phyloP scores from a whole-genome alignment of 2,113 vertebrate species.

The Illadopsis cleaveri region DNA sequence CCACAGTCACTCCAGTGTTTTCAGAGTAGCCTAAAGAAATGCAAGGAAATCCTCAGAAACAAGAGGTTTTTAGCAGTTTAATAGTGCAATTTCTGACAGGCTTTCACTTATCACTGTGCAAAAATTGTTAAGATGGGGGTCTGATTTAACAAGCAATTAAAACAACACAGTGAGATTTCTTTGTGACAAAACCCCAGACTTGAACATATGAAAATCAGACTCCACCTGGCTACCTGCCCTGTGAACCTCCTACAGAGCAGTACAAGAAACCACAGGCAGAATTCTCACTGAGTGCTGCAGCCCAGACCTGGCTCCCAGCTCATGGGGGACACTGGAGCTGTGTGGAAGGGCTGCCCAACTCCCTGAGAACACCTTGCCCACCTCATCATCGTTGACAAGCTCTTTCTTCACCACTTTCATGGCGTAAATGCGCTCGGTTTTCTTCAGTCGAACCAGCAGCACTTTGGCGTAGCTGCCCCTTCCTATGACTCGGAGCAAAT shows the following conservation, averaged over 20 bases:
- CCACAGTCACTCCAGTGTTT: background rate
- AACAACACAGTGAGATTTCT: background rate
- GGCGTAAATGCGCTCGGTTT: constrained; percentile 97
- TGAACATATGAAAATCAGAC: background rate
- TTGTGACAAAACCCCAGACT: background rate
- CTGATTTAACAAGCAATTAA: background rate
- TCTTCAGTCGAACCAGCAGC: constrained; percentile 92
- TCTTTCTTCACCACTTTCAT: constrained; percentile 99
- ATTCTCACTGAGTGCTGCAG: background rate
- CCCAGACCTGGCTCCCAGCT: background rate
- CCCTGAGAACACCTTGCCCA: constrained; percentile 38
- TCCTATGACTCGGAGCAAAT: constrained; percentile 94
- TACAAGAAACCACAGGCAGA: rapidly evolving
- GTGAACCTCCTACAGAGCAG: background rate
- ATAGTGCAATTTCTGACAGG: background rate
- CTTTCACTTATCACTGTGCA: background rate
- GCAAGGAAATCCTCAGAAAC: background rate
- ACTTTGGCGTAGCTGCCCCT: constrained; percentile 98
- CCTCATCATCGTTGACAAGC: constrained; percentile 98
- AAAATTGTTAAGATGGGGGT: background rate
- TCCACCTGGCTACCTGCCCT: background rate
- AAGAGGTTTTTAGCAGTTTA: background rate
- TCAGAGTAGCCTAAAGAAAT: background rate
- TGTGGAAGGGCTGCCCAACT: background rate
- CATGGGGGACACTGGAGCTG: background rate